Evolutionary conservation across 2,113 vertebrate genomes (phyloP).

Genomic region (Aythya baeri): DNA sequence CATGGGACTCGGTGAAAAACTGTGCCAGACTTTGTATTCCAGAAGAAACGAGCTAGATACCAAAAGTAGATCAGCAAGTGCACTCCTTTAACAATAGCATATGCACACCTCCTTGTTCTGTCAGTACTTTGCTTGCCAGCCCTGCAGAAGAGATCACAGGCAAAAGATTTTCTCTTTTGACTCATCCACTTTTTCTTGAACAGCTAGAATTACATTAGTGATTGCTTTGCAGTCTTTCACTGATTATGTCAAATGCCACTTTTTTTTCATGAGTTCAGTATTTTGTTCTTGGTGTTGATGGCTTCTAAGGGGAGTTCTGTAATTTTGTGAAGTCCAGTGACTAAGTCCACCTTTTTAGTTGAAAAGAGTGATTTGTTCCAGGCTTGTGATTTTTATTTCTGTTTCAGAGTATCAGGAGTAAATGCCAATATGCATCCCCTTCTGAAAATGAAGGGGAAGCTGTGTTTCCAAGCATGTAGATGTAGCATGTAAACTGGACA

Average conservation of each 20-base stretch:
- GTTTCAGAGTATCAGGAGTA: not conserved
- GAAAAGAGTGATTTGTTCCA: not conserved
- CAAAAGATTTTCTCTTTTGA: not conserved
- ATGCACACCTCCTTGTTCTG: not conserved
- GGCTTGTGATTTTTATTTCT: not conserved
- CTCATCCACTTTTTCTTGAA: not conserved
- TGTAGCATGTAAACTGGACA: not conserved
- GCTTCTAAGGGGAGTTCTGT: not conserved
- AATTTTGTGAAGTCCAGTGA: not conserved
- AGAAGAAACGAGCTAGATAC: not conserved
- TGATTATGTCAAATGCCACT: not conserved
- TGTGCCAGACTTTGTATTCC: not conserved
- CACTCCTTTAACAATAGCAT: not conserved
- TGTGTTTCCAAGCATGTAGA: not conserved
- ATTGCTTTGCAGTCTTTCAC: not conserved
- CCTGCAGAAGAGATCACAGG: not conserved
- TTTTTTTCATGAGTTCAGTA: not conserved
- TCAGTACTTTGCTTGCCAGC: not conserved
- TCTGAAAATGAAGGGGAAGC: not conserved
- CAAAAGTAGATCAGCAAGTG: constrained; percentile 8
- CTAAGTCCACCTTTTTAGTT: not conserved
- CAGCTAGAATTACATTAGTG: not conserved
- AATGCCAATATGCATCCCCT: not conserved
- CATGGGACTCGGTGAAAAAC: not conserved
- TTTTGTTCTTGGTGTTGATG: not conserved